Evolutionary conservation across 2,888 invertebrate genomes (phyloP).

Genomic region (Phrixothrix hirtus): DNA sequence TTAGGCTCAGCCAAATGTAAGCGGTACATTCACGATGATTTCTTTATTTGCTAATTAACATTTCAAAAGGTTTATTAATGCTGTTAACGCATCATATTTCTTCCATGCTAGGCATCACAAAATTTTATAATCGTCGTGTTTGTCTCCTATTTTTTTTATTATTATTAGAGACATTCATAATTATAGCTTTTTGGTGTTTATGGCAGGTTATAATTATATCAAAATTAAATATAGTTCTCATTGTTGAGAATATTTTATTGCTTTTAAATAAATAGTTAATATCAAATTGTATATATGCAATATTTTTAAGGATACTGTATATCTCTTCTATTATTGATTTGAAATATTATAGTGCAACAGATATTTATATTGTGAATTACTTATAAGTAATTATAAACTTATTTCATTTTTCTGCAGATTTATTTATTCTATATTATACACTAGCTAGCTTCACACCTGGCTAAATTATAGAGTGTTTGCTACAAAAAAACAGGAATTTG

Average conservation of each 20-base stretch:
- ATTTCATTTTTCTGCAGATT: conserved; percentile 18
- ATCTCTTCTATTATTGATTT: conserved; percentile 41
- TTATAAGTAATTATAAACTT: conserved; percentile 24
- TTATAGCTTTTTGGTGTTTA: conserved; percentile 45
- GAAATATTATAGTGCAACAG: conserved; percentile 34
- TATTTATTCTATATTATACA: not conserved
- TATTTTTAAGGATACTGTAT: conserved; percentile 43
- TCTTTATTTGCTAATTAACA: conserved; percentile 34
- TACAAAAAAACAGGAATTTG: not conserved
- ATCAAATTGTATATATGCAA: conserved; percentile 44
- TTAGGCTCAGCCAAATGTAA: conserved; percentile 40
- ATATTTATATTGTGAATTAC: conserved; percentile 32
- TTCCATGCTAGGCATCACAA: conserved; percentile 15
- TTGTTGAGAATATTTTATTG: conserved; percentile 23
- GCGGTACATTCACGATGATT: conserved; percentile 35
- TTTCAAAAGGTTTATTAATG: conserved; percentile 29
- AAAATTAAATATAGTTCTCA: conserved; percentile 28
- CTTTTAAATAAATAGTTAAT: conserved; percentile 30
- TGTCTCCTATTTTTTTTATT: conserved; percentile 16
- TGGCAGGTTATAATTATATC: conserved; percentile 31
- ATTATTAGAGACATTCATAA: conserved; percentile 35
- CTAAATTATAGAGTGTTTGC: too few relatives aligned
- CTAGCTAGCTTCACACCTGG: too few relatives aligned
- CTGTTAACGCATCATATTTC: conserved; percentile 37
- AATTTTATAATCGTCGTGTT: conserved; percentile 5